A percentile compares a stretch with the other conserved stretches of the same genome.
phyloP scores from a whole-genome alignment of 2,888 invertebrate genomes.

The Biston stratarius region DNA sequence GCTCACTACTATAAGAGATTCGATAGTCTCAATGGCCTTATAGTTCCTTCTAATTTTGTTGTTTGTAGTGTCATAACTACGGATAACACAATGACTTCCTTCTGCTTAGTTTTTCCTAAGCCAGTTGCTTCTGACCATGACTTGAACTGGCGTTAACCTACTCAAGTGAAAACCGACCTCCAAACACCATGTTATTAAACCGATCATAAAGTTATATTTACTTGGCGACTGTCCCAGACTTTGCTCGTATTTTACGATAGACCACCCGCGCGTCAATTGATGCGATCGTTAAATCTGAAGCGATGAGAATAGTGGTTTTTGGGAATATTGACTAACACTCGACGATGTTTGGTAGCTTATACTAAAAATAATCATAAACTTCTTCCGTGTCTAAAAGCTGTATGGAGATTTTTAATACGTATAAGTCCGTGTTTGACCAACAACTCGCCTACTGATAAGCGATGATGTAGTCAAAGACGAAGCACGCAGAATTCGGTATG shows the following conservation, averaged over 20 bases:
- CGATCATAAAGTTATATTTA: constrained; percentile 64
- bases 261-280: constrained; percentile 75
- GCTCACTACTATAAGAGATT: no score
- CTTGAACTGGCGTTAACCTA: constrained; percentile 30
- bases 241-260: constrained; percentile 65
- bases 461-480: no score
- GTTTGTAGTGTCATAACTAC: no score
- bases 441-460: no score
- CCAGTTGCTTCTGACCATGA: constrained; percentile 18
- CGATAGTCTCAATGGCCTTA: no score
- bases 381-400: background rate
- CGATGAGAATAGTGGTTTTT: constrained; percentile 50
- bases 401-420: no score
- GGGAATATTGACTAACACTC: constrained; percentile 53
- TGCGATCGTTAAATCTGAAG: constrained; percentile 64
- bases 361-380: background rate
- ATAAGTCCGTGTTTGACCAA: no score
- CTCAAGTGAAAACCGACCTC: constrained; percentile 41
- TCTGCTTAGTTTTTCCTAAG: background rate
- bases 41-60: no score
- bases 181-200: constrained; percentile 44
- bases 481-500: no score
- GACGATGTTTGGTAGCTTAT: constrained; percentile 18
- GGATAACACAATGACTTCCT: no score
- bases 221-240: constrained; percentile 53